phyloP scores from a whole-genome alignment of 2,888 invertebrate genomes.

The Drosophila paramelanica region DNA sequence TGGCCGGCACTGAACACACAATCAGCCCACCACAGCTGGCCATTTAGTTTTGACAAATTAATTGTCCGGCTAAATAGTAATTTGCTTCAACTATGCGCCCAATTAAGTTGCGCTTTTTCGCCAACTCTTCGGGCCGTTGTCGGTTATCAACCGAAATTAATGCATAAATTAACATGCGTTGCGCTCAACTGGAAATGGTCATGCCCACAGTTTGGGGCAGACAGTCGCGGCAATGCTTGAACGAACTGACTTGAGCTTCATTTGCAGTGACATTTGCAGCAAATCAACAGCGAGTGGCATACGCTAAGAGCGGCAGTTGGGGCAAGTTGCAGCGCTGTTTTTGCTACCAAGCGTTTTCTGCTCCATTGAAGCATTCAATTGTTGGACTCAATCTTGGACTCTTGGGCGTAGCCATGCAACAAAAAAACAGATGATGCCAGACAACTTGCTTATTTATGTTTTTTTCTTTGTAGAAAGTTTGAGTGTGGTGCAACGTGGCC shows the following conservation, averaged over 20 bases:
- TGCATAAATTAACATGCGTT: slow-evolving; percentile 65
- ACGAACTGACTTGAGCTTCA: slow-evolving; percentile 66
- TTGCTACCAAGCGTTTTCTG: slow-evolving; percentile 74
- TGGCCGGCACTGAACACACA: slow-evolving; percentile 32
- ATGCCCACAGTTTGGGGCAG: slow-evolving; percentile 16
- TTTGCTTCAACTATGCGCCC: slow-evolving; percentile 47
- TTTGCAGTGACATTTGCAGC: slow-evolving; percentile 61
- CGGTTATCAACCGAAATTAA: slow-evolving; percentile 56
- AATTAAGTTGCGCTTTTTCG: slow-evolving; percentile 61
- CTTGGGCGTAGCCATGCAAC: slow-evolving; percentile 54
- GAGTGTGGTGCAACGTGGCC: slow-evolving; percentile 44
- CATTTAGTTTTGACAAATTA: slow-evolving; percentile 74
- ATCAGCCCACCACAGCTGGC: slow-evolving; percentile 25
- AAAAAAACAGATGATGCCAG: slow-evolving; percentile 64
- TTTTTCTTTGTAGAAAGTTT: slow-evolving; percentile 67
- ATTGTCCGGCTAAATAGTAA: slow-evolving; percentile 73
- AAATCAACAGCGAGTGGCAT: slow-evolving; percentile 46
- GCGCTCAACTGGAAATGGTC: slow-evolving; percentile 49
- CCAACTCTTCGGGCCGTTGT: slow-evolving; percentile 30
- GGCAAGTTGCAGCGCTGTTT: slow-evolving; percentile 28
- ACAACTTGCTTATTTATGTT: slow-evolving; percentile 53
- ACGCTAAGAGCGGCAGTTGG: slow-evolving; percentile 19
- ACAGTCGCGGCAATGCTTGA: slow-evolving; percentile 47
- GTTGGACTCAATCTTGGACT: slow-evolving; percentile 19
- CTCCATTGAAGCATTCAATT: slow-evolving; percentile 84